Conservation (phyloP, 2,888 invertebrate species). For the Melinopterus prodromus region DNA sequence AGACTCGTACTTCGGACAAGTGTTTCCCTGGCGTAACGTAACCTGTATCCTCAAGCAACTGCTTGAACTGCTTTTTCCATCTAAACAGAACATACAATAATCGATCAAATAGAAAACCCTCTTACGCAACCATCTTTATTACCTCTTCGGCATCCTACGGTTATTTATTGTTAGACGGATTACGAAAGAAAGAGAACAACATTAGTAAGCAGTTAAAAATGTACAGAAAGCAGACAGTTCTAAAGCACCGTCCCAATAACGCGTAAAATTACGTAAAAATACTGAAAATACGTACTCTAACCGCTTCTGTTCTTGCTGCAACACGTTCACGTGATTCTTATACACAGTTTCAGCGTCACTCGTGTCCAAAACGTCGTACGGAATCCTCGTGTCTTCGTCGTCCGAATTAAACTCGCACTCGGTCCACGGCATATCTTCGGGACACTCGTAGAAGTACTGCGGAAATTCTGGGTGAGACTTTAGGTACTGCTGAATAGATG, state of each 20-base stretch:
- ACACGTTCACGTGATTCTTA: conserved; percentile 87
- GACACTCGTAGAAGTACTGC: conserved; percentile 89
- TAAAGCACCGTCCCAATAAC: conserved; percentile 21
- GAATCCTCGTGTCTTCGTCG: conserved; percentile 79
- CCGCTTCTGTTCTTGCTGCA: conserved; percentile 91
- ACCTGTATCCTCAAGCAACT: conserved; percentile 90
- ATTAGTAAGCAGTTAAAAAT: conserved; percentile 33
- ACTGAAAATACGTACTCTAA: conserved; percentile 76
- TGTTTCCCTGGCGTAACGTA: conserved; percentile 97
- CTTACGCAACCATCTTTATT: conserved; percentile 22
- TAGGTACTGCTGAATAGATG: conserved; percentile 83
- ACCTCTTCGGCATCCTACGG: conserved; percentile 50
- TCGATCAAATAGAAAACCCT: conserved; percentile 16
- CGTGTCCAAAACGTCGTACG: conserved; percentile 90
- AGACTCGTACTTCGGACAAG: conserved; percentile 86
- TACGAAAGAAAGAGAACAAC: conserved; percentile 34
- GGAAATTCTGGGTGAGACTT: conserved; percentile 93
- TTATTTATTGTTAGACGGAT: conserved; percentile 30
- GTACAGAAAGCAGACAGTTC: conserved; percentile 33
- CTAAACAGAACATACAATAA: conserved; percentile 61
- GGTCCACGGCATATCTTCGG: conserved; percentile 80
- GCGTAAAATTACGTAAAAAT: conserved; percentile 22
- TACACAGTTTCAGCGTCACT: conserved; percentile 93
- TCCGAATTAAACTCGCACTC: conserved; percentile 73
- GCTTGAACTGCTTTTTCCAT: conserved; percentile 94